A percentile compares a stretch with the other conserved stretches of the same genome.
Conservation (phyloP, 1,140 invertebrate genomes). For the Daktulosphaira vitifoliae region DNA sequence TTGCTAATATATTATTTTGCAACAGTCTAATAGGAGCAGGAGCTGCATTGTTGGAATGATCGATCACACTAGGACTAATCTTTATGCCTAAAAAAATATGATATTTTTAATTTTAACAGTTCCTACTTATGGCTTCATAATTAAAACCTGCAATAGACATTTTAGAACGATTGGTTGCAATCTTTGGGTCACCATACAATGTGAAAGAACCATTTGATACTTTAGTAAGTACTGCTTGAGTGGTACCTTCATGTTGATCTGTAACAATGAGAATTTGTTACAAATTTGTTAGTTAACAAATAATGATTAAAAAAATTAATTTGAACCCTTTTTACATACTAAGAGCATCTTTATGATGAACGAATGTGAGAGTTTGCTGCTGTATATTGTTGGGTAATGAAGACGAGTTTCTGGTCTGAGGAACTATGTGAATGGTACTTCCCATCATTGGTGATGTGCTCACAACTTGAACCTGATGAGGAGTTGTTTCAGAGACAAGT, state of each 20-base stretch:
- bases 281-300: background rate
- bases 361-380: constrained; percentile 26
- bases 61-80: constrained; percentile 23
- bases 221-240: constrained; percentile 28
- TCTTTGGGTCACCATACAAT: constrained; percentile 27
- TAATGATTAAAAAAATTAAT: background rate
- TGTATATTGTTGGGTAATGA: constrained; percentile 23
- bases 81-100: constrained; percentile 10
- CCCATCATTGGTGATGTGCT: constrained; percentile 30
- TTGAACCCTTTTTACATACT: constrained; percentile 6
- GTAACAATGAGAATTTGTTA: background rate
- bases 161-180: constrained; percentile 29
- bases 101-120: too few species aligned
- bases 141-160: constrained; percentile 25
- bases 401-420: constrained; percentile 33
- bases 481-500: constrained; percentile 7
- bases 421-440: constrained; percentile 32
- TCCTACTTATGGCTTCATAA: too few species aligned
- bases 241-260: constrained; percentile 31
- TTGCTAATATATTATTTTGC: constrained; percentile 25
- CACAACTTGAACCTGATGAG: constrained; percentile 33
- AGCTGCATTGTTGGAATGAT: constrained; percentile 31
- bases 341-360: constrained; percentile 27
- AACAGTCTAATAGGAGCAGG: constrained; percentile 22
- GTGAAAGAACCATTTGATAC: constrained; percentile 25